Base-by-base conservation (phyloP, 1,140 invertebrate species). In the Olivierus martensii region DNA sequence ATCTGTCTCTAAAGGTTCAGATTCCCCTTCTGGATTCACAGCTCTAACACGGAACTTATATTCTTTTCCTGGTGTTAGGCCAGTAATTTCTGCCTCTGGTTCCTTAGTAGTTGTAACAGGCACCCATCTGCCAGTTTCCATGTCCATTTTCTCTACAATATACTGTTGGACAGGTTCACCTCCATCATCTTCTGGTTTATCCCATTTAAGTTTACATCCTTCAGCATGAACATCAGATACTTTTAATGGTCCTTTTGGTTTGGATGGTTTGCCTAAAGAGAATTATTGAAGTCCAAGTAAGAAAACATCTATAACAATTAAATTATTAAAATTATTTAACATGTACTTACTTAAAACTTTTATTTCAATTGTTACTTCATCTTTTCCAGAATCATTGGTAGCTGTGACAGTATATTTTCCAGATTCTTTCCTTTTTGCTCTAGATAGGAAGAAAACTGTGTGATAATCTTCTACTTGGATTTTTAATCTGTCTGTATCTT, bases 11-110 rank as follows among this genome's bases (percentile, higher is more conserved):
- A 92, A 65, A 19, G 87, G 84, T 61, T 92, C 89, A 15, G 87
- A 89, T 71, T 92, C 88, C 17, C 89, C 89, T 70, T 96, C 92
- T 42, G 83, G 79, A 67, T 98, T 98, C 11, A 96, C 85, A 53
- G 94, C 94, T 70, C 91, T 94, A 0, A 97, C 92, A 46, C 93
- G 76, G 79, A 99, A 99, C 67, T 89, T 78, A 69, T 99, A 99
- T 66, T 94, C 89, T 67, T 98, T 95, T 55, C 93, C 94, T 71
- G 95, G 90, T 46, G 88, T 88, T 0, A 99, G 73, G 4, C 89
- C 90, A 19, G 79, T 78, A 10, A 77, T 66, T 11, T 60, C 60
- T 18, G 58, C 59, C 15, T 55, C 52, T 5, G 59, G 88, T 6
- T 79, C 81, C 68, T 92, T 94, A 15, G 83, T 83, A 15, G 84